Percentiles rank a stretch among this genome's conserved stretches.
phyloP scores from a whole-genome alignment of 2,797 vertebrate genomes.

The Cuniculus paca region DNA sequence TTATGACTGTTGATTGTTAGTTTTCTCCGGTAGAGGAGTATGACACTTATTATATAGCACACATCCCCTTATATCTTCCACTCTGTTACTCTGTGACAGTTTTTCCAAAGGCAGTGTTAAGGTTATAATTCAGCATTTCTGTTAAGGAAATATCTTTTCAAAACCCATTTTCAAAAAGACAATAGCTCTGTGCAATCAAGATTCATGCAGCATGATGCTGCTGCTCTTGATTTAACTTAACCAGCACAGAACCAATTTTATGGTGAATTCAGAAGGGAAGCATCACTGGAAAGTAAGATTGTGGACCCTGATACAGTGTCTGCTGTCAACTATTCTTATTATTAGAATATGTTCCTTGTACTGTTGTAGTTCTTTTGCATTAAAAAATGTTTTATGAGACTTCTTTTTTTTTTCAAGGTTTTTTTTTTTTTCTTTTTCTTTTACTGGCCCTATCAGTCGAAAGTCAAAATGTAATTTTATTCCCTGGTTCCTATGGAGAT shows the following conservation, averaged over 20 bases:
- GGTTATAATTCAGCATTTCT: slow-evolving; percentile 64
- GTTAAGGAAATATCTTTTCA: slow-evolving; percentile 61
- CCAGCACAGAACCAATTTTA: slow-evolving; percentile 48
- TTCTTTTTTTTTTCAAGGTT: background rate
- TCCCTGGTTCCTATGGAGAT: slow-evolving; percentile 42
- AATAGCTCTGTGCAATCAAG: slow-evolving; percentile 31
- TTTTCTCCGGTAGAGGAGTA: slow-evolving; percentile 42
- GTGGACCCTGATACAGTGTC: background rate
- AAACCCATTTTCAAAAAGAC: slow-evolving; percentile 53
- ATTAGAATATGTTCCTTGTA: background rate
- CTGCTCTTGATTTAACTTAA: slow-evolving; percentile 32
- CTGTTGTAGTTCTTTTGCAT: background rate
- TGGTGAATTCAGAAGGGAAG: slow-evolving; percentile 28
- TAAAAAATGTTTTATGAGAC: slow-evolving; percentile 2
- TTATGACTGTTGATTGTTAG: background rate
- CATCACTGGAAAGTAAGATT: slow-evolving; percentile 41
- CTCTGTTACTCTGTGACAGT: slow-evolving; percentile 38
- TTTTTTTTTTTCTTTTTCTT: slow-evolving; percentile 52
- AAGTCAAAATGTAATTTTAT: slow-evolving; percentile 65
- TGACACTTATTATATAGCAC: slow-evolving; percentile 12
- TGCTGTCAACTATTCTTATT: slow-evolving; percentile 43
- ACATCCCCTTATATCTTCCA: background rate
- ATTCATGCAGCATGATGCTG: slow-evolving; percentile 27
- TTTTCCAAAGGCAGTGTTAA: slow-evolving; percentile 63
- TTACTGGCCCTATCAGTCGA: slow-evolving; percentile 57